phyloP scores from a whole-genome alignment of 2,888 invertebrate species.

The Amphipoea lucens region DNA sequence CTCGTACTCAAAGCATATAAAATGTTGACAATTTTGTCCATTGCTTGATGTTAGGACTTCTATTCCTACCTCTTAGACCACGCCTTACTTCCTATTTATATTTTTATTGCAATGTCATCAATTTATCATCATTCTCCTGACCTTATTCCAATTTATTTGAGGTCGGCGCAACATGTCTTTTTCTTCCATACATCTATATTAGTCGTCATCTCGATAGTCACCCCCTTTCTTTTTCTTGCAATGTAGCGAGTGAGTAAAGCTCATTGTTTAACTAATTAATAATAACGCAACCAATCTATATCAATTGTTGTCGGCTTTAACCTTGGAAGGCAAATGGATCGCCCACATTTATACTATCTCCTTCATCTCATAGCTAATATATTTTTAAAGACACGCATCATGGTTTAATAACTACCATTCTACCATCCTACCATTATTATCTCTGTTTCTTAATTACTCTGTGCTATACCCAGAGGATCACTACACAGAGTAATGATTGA shows the following conservation, averaged over 20 bases:
- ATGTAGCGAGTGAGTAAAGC: background rate
- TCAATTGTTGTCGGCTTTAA: background rate
- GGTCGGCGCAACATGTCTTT: background rate
- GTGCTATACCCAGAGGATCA: slow-evolving; percentile 19
- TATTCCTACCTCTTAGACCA: background rate
- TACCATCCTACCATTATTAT: slow-evolving; percentile 11
- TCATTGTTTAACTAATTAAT: background rate
- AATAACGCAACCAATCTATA: background rate
- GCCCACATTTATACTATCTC: background rate
- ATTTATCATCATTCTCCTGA: too few species aligned
- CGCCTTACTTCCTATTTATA: background rate
- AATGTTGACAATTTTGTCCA: too few species aligned
- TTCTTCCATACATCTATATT: background rate
- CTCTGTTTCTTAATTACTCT: slow-evolving; percentile 39
- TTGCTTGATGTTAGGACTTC: background rate
- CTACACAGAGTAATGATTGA: slow-evolving; percentile 55
- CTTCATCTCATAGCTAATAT: background rate
- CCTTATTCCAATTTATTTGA: background rate
- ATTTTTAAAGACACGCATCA: background rate
- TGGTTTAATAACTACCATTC: slow-evolving; percentile 1
- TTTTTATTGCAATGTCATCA: background rate
- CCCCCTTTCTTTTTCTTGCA: background rate
- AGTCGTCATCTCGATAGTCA: background rate
- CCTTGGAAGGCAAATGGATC: background rate
- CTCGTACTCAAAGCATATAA: too few species aligned